A percentile compares a stretch with the other conserved stretches of the same genome.
phyloP scores from a whole-genome alignment of 2,888 invertebrate species.

The Stomorhina lunata region DNA sequence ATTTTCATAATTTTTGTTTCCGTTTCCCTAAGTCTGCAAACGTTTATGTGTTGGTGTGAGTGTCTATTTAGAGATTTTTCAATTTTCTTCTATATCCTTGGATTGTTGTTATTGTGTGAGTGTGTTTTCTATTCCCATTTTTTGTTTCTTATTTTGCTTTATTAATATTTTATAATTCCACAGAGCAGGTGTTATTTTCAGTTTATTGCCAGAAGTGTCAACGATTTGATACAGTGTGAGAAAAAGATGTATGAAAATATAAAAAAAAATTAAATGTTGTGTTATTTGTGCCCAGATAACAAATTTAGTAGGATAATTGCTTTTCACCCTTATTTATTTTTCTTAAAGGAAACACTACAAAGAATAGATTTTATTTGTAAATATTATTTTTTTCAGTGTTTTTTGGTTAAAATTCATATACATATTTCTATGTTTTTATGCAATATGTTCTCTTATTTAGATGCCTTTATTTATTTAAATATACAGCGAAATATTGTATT shows the following conservation, averaged over 20 bases:
- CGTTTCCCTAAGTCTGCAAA: background rate
- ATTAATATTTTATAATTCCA: slow-evolving; percentile 63
- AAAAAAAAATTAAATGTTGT: background rate
- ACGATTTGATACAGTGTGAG: slow-evolving; percentile 52
- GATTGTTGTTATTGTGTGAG: slow-evolving; percentile 4
- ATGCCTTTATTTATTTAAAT: too few species aligned
- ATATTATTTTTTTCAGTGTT: too few species aligned
- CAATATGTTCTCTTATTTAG: too few species aligned
- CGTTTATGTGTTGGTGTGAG: background rate
- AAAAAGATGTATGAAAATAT: slow-evolving; percentile 9
- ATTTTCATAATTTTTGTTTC: slow-evolving; percentile 47
- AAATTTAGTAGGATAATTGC: too few species aligned
- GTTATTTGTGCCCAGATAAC: too few species aligned
- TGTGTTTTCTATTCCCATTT: slow-evolving; percentile 1
- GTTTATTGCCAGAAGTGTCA: slow-evolving; percentile 63
- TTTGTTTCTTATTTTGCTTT: slow-evolving; percentile 18
- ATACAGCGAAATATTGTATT: too few species aligned
- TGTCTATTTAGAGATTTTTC: background rate
- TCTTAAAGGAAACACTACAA: too few species aligned
- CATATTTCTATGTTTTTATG: too few species aligned
- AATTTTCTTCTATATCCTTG: background rate
- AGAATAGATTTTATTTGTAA: background rate
- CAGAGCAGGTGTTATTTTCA: slow-evolving; percentile 59
- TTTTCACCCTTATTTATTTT: too few species aligned
- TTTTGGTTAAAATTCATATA: too few species aligned